Percentiles rank a stretch among this genome's conserved stretches.
phyloP scores from a whole-genome alignment of 2,888 invertebrate species.

The Gastracanthus pulcherrimus region DNA sequence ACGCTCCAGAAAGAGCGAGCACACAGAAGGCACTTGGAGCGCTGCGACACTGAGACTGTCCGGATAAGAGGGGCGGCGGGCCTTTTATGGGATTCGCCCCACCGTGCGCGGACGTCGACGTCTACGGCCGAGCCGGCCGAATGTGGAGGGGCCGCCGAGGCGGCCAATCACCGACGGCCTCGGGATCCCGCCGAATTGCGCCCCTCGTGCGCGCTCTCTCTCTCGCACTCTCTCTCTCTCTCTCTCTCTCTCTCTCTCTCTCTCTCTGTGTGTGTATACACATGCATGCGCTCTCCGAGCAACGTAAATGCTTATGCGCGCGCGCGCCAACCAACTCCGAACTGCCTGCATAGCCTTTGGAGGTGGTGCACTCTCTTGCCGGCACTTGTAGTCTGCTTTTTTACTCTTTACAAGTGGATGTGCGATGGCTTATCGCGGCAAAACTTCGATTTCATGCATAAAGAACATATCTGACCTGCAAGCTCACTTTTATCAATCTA shows the following conservation, averaged over 20 bases:
- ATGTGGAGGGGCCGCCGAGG: slow-evolving; percentile 33
- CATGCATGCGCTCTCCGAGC: background rate
- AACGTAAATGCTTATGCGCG: background rate
- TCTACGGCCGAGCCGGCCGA: too few relatives aligned
- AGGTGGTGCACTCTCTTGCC: slow-evolving; percentile 31
- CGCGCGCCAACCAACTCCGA: background rate
- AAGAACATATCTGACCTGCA: too few relatives aligned
- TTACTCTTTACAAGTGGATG: background rate
- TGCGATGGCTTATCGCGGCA: too few relatives aligned
- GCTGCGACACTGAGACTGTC: background rate
- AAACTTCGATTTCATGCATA: too few relatives aligned
- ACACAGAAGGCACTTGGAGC: background rate
- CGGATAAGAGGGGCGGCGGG: background rate
- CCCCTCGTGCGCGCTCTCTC: slow-evolving; percentile 39
- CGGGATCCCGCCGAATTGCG: slow-evolving; percentile 40
- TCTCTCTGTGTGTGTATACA: background rate
- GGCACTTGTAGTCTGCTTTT: background rate
- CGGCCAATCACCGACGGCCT: slow-evolving; percentile 25
- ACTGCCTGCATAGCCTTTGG: background rate
- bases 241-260: background rate
- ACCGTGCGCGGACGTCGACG: background rate
- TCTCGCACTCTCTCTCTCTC: too few relatives aligned
- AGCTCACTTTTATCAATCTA: too few relatives aligned
- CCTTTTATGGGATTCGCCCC: slow-evolving; percentile 17
- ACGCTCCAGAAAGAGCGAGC: too few relatives aligned